Conservation (phyloP, 2,113 vertebrate genomes). For the Arvicanthis niloticus region DNA sequence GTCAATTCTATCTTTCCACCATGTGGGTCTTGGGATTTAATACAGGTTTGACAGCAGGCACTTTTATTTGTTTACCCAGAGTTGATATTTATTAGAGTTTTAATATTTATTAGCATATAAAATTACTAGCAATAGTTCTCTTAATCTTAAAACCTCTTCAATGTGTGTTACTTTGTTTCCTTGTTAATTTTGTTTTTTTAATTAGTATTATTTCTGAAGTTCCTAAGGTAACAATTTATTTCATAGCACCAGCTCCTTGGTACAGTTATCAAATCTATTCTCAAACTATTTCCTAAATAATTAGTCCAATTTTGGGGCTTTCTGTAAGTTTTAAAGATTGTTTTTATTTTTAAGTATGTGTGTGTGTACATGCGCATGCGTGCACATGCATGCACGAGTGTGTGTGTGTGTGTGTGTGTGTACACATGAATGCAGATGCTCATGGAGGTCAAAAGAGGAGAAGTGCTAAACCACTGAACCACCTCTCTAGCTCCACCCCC, state of each 20-base stretch:
- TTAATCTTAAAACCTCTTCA: slow-evolving; percentile 19
- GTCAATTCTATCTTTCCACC: neutral
- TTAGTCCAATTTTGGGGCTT: slow-evolving; percentile 36
- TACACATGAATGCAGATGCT: neutral
- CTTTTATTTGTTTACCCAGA: neutral
- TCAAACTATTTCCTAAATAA: slow-evolving; percentile 25
- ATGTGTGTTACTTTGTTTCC: neutral
- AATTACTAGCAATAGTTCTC: neutral
- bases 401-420: neutral
- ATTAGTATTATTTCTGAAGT: slow-evolving; percentile 35
- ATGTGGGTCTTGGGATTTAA: neutral
- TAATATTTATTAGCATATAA: neutral
- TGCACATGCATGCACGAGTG: neutral
- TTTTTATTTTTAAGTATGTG: neutral
- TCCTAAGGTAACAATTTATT: slow-evolving; percentile 42
- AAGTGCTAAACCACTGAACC: neutral
- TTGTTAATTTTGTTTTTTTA: neutral
- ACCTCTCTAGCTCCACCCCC: neutral
- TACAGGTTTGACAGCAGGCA: neutral
- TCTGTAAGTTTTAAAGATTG: neutral
- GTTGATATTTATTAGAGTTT: too few species aligned
- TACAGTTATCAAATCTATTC: slow-evolving; percentile 17
- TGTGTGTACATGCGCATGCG: too few species aligned
- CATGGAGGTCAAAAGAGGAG: neutral
- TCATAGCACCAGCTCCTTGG: neutral